phyloP scores from a whole-genome alignment of 2,888 invertebrate species.

The Thumatha senex region DNA sequence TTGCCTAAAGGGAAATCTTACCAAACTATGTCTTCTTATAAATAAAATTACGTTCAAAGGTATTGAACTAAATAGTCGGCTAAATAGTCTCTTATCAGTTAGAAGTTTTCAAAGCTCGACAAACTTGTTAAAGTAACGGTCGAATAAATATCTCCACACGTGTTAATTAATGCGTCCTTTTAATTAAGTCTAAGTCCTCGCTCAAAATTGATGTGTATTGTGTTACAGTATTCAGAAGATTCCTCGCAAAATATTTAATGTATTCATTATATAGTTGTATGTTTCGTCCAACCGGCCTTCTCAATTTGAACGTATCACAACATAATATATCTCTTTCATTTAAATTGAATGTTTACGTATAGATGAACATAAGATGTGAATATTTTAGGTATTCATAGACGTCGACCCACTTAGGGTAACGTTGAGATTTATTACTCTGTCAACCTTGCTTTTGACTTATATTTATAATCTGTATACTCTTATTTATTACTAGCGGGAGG shows the following conservation, averaged over 20 bases:
- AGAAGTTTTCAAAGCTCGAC: constrained; percentile 49
- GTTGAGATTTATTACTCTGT: constrained; percentile 31
- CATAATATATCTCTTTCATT: constrained; percentile 21
- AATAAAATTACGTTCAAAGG: constrained; percentile 62
- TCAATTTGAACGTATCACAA: constrained; percentile 17
- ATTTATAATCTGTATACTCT: too few relatives aligned
- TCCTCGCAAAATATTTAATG: constrained; percentile 38
- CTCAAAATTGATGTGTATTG: constrained; percentile 33
- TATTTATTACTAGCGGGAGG: too few relatives aligned
- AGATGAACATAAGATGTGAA: constrained; percentile 22
- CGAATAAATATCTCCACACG: constrained; percentile 58
- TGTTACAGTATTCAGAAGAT: constrained; percentile 37
- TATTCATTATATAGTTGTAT: constrained; percentile 46
- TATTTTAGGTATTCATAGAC: constrained; percentile 29
- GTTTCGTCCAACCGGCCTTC: constrained; percentile 23
- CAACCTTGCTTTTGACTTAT: constrained; percentile 28
- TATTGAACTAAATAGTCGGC: constrained; percentile 43
- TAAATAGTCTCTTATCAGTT: constrained; percentile 59
- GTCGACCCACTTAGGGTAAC: constrained; percentile 30
- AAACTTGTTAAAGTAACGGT: constrained; percentile 64
- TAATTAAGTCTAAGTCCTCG: constrained; percentile 50
- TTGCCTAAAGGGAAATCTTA: constrained; percentile 67
- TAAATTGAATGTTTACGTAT: constrained; percentile 23
- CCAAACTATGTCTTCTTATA: constrained; percentile 46
- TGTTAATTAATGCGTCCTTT: constrained; percentile 48